These are phyloP conservation scores for Heliconius hermathena DNA, from an alignment of 1,140 invertebrate genomes.

Conservation along the genomic window DNA sequence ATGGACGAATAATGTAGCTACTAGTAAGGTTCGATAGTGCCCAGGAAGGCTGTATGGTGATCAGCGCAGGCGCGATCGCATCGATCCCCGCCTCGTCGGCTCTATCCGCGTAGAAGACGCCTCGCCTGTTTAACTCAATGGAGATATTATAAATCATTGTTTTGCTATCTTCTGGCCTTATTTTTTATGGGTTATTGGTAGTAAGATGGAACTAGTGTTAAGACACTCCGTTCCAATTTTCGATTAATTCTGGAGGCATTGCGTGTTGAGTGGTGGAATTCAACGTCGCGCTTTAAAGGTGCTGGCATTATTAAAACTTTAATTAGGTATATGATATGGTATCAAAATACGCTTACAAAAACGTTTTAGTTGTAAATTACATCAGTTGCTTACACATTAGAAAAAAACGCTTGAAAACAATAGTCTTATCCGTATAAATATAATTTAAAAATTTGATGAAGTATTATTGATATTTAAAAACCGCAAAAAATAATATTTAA, in stretches of 20 bases:
- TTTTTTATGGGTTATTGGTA: too few species aligned
- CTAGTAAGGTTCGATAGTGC: constrained; percentile 42
- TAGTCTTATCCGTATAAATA: neutral
- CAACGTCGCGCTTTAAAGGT: too few species aligned
- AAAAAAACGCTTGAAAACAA: neutral
- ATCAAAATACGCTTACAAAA: neutral
- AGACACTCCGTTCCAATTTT: too few species aligned
- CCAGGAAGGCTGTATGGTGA: constrained; percentile 42
- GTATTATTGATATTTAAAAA: neutral
- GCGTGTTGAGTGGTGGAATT: too few species aligned
- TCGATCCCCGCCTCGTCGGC: constrained; percentile 60
- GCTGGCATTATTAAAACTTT: neutral
- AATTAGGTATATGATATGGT: neutral
- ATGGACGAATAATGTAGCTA: constrained; percentile 21
- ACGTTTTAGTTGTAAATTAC: neutral
- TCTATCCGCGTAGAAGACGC: constrained; percentile 49
- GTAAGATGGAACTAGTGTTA: too few species aligned
- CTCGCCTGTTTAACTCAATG: constrained; percentile 54
- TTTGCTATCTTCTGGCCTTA: neutral
- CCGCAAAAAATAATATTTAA: neutral
- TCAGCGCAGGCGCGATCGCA: constrained; percentile 56
- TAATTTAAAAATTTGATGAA: too few species aligned
- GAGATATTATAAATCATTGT: constrained; percentile 17
- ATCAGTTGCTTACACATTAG: neutral
- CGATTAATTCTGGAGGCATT: too few species aligned